Evolutionary conservation across 53 echinoderm and acorn worm species (phyloP).

Genomic region (Paelopatides confundens): DNA sequence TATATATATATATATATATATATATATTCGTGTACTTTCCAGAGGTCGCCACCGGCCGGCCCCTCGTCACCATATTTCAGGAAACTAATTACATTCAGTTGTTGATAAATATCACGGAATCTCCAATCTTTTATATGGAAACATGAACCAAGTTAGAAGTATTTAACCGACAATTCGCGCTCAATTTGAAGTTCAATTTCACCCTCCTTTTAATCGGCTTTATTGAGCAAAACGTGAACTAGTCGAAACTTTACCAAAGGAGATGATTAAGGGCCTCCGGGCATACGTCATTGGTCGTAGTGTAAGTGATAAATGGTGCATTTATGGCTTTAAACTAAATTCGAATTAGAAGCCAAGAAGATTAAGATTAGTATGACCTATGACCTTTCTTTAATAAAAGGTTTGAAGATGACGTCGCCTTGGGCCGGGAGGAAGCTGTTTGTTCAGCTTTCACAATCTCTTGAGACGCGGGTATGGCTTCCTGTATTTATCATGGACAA

Average conservation of each 20-base stretch:
- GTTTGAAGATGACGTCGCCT: too few relatives aligned
- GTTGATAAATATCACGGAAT: conserved; percentile 10
- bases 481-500: too few relatives aligned
- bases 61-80: not conserved
- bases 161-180: not conserved
- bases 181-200: conserved; percentile 1
- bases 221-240: conserved; percentile 23
- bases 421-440: too few relatives aligned
- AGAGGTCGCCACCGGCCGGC: not conserved
- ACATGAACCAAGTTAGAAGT: not conserved
- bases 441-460: too few relatives aligned
- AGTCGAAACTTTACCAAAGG: not conserved
- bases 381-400: conserved; percentile 12
- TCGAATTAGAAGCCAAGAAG: not conserved
- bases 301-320: conserved; percentile 35
- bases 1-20: too few relatives aligned
- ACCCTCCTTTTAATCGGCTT: conserved; percentile 14
- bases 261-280: conserved; percentile 4
- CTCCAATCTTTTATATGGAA: not conserved
- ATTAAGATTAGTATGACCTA: not conserved
- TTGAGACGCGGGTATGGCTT: too few relatives aligned
- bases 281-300: conserved; percentile 26
- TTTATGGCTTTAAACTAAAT: conserved; percentile 18
- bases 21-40: too few relatives aligned
- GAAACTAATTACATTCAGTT: not conserved